Base-by-base conservation (phyloP, 2,888 invertebrate species). In the Trimorus sp. region DNA sequence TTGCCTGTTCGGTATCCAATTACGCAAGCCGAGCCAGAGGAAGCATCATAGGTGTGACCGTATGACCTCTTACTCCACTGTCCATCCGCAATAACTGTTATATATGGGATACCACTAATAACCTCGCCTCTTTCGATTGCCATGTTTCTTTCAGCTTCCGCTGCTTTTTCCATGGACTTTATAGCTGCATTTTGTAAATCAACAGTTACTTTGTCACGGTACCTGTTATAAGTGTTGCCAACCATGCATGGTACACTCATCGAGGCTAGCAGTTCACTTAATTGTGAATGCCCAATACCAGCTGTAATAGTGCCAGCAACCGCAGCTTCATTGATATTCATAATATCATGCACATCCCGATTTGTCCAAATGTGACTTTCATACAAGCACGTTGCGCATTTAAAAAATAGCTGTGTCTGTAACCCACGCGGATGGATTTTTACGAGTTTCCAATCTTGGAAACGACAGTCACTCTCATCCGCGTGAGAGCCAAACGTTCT, bases 11-110 rank as follows among this genome's bases (percentile, higher is more conserved):
- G 7, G 42, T 63, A 26, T 4, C 70, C 84, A 9, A 84, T 62
- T 14, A 85, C 79, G 7, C 62, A 60, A 42, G 69, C 80, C 1
- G 78, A 53, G 2, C 81, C 79, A 15, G 83, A 81, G 0, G 48
- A 56, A 12, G 83, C 79, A 77, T 85, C 74, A 36, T 71, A 82
- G 8, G 56, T 69, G 16, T 26, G 53, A 7, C 62, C 54, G 45
- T 84, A 84, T 0, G 77, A 77, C 62, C 80, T 80, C 26, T 83
- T 81, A 9, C 79, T 51, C 83, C 81, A 83, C 11, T 70, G 63
- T 1, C 82, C 81, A 79, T 84, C 83, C 3, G 65, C 62, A 6
- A 82, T 53, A 11, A 84, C 84, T 7, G 56, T 60, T 42, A 45
- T 45, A 12, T 12, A 56, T 3, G 54, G 54, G 3, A 37, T 37